A percentile compares a stretch with the other conserved stretches of the same genome.
Evolutionary conservation across 2,113 vertebrate genomes (phyloP).

Genomic region (Ia io): DNA sequence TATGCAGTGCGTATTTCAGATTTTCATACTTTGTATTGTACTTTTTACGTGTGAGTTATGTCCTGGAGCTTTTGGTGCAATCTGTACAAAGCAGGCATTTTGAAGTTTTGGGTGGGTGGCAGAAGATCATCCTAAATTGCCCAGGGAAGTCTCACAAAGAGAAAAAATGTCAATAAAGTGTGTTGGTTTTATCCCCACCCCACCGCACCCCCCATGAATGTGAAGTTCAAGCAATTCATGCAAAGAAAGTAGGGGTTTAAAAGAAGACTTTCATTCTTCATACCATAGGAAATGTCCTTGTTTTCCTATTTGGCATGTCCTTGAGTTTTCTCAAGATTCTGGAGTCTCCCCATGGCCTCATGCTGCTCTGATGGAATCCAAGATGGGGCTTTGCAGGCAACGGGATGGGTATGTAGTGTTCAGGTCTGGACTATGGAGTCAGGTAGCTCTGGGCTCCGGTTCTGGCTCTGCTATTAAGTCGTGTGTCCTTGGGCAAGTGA

Average conservation of each 20-base stretch:
- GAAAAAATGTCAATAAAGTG: neutral
- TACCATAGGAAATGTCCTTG: neutral
- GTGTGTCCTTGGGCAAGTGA: neutral
- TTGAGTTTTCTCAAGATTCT: neutral
- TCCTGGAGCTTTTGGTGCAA: constrained; percentile 42
- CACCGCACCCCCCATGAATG: rapidly evolving
- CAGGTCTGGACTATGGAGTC: neutral
- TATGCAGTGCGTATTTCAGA: constrained; percentile 63
- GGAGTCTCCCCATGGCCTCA: neutral
- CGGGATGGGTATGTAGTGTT: neutral
- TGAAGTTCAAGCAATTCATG: neutral
- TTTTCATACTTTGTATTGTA: constrained; percentile 49
- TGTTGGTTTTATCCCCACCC: neutral
- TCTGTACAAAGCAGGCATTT: constrained; percentile 7
- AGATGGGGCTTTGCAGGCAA: neutral
- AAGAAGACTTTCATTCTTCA: neutral
- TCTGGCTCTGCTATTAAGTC: neutral
- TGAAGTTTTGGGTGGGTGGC: neutral
- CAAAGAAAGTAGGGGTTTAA: neutral
- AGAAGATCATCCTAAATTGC: neutral
- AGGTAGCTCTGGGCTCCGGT: neutral
- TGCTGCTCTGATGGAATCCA: neutral
- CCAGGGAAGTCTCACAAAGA: neutral
- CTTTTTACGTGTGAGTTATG: constrained; percentile 54
- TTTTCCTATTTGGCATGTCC: neutral